Conservation (phyloP, 2,113 vertebrate genomes). For the Laticauda colubrina region DNA sequence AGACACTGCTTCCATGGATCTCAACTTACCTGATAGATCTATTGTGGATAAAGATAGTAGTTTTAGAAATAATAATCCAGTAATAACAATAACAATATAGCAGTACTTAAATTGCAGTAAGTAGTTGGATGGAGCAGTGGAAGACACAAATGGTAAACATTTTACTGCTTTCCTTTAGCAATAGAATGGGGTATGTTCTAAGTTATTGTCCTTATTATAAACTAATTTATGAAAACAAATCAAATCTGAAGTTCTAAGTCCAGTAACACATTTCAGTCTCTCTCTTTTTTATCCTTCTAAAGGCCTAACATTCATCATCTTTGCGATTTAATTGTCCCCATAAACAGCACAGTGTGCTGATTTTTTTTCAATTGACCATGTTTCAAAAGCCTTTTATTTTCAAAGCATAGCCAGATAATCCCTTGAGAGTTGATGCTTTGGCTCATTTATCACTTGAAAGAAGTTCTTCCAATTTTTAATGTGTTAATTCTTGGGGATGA, state of each 20-base stretch:
- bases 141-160: slow-evolving; percentile 38
- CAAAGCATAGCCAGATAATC: slow-evolving; percentile 49
- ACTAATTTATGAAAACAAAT: slow-evolving; percentile 40
- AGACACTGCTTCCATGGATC: not conserved
- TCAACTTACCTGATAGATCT: not conserved
- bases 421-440: slow-evolving; percentile 45
- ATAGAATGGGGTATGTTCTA: slow-evolving; percentile 40
- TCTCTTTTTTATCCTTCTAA: not conserved
- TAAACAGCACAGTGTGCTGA: not conserved
- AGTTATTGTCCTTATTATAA: slow-evolving; percentile 27
- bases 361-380: not conserved
- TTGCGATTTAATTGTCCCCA: not conserved
- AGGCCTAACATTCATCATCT: not conserved
- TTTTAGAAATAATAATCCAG: not conserved
- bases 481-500: not conserved
- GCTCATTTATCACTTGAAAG: slow-evolving; percentile 35
- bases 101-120: not conserved
- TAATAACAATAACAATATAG: not conserved
- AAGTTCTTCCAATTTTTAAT: slow-evolving; percentile 50
- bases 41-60: not conserved
- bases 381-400: not conserved
- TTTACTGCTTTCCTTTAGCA: slow-evolving; percentile 49
- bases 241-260: not conserved
- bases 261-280: not conserved
- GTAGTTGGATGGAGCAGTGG: not conserved